Evolutionary conservation across 2,113 vertebrate genomes (phyloP), one percentile per base, ranked within the genome.

Genomic region (Hipposideros armiger): DNA sequence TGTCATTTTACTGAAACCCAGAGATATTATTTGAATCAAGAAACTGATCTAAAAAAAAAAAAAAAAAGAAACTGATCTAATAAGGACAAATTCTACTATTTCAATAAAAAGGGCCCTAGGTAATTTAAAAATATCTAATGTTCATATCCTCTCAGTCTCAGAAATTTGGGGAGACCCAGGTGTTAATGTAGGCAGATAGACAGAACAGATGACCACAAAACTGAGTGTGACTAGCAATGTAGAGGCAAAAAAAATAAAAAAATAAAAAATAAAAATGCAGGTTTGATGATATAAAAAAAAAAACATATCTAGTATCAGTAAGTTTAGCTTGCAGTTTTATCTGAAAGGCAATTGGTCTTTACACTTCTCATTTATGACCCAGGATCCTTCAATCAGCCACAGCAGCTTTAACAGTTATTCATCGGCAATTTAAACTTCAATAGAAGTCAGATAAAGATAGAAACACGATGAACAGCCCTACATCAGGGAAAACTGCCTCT

Each of bases 311-410:
- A 20, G 60, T 54, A 73, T 36, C 52, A 64, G n/a, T 62, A 76
- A 76, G 50, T 80, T 84, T 42, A 94, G 40, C n/a, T 36, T 76
- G 17, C 8, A 60, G 42, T 87, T 86, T 22, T 36, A 93, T 30
- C n/a, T 50, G 17, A 82, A 96, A 76, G 58, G 64, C 56, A 92
- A 30, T 30, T 90, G 45, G 26, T 50, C 66, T 94, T 87, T 87
- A 52, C 9, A 56, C 16, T 40, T 93, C 58, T 78, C 45, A 66
- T 45, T 36, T 72, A 66, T 60, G 28, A 74, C 13, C 36, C 30
- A 24, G 24, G 62, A 54, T 77, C 66, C 81, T 96, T 97, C 87
- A 93, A 96, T 91, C 95, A 97, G 87, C 52, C 81, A 88, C 36
- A 26, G 64, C 54, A 96, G 56, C 72, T 60, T 1, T 47, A 69